phyloP scores from a whole-genome alignment of 2,888 invertebrate genomes.

The Tipula unca region DNA sequence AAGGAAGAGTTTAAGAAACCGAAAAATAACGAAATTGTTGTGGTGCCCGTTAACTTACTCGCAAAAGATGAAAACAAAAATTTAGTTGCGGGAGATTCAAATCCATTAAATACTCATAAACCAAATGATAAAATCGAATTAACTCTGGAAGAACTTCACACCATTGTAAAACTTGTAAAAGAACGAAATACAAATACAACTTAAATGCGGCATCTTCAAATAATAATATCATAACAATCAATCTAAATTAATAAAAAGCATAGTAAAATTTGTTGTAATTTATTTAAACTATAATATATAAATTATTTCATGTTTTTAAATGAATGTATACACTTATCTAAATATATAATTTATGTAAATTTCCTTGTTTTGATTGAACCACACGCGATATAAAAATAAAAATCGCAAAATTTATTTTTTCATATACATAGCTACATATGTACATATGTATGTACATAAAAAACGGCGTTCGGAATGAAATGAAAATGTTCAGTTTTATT shows the following conservation, averaged over 20 bases:
- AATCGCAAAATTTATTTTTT: neutral
- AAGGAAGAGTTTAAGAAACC: constrained; percentile 1
- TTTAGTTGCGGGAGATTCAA: neutral
- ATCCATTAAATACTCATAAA: neutral
- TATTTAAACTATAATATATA: neutral
- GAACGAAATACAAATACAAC: neutral
- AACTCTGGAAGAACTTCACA: neutral
- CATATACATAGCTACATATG: too few species aligned
- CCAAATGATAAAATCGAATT: neutral
- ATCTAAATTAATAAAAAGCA: neutral
- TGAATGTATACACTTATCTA: neutral
- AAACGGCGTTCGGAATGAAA: neutral
- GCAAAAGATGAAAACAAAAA: neutral
- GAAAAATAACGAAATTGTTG: neutral
- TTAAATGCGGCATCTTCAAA: neutral
- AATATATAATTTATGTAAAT: neutral
- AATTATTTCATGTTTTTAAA: neutral
- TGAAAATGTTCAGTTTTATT: neutral
- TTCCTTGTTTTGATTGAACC: neutral
- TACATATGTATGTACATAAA: too few species aligned
- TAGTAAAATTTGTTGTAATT: neutral
- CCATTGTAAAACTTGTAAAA: neutral
- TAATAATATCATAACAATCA: neutral
- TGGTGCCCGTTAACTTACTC: neutral
- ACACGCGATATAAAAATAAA: neutral